phyloP scores from a whole-genome alignment of 2,113 vertebrate species.

The Pardalotus punctatus region DNA sequence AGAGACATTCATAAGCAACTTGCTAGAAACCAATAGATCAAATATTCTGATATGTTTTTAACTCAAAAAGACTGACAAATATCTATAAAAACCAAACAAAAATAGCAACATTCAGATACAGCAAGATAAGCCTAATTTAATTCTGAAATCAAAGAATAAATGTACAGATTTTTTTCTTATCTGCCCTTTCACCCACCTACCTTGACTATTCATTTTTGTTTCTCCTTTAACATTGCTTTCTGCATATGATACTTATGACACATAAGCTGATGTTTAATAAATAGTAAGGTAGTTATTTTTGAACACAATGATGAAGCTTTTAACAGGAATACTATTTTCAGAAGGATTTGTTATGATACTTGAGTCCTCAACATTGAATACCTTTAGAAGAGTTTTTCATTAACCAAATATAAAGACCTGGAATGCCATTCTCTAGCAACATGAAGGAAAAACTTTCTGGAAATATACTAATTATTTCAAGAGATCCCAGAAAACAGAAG shows the following conservation, averaged over 20 bases:
- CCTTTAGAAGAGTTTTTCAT: not conserved
- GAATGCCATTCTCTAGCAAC: not conserved
- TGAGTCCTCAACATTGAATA: not conserved
- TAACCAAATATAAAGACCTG: not conserved
- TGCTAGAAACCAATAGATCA: not conserved
- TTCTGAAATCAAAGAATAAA: not conserved
- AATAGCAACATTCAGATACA: not conserved
- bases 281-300: not conserved
- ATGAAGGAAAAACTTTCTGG: not conserved
- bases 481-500: not conserved
- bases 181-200: not conserved
- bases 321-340: not conserved
- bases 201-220: not conserved
- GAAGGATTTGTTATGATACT: not conserved
- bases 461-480: not conserved
- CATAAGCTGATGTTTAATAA: not conserved
- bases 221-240: not conserved
- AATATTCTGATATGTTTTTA: not conserved
- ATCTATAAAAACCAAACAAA: not conserved
- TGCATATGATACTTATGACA: accelerated
- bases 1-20: not conserved
- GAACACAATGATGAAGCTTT: not conserved
- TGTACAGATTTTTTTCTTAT: not conserved
- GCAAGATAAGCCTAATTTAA: not conserved
- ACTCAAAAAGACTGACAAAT: not conserved